Percentiles rank a stretch among this genome's conserved stretches.
These are phyloP conservation scores for Ceratina calcarata DNA, from an alignment of 1,140 invertebrate genomes.

Conservation along the genomic window DNA sequence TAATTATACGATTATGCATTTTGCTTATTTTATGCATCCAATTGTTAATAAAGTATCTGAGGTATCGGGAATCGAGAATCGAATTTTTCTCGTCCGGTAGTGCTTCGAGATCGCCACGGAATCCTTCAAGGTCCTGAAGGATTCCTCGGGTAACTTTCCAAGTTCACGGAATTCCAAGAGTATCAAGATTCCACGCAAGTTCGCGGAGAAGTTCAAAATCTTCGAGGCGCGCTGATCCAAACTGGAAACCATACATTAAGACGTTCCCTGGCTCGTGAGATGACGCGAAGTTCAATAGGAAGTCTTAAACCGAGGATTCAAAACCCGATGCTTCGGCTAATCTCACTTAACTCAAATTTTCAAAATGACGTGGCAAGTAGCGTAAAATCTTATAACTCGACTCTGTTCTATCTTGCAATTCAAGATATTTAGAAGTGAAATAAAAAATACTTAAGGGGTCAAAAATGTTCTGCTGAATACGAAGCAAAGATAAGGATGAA, in stretches of 20 bases:
- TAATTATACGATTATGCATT: no score
- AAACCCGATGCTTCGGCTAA: neutral
- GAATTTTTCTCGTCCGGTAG: neutral
- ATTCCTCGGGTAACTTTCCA: neutral
- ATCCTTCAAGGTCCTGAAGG: neutral
- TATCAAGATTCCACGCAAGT: slow-evolving; percentile 14
- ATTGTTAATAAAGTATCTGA: neutral
- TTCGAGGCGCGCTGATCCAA: neutral
- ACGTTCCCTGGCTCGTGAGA: neutral
- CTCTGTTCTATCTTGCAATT: no score
- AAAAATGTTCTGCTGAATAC: neutral
- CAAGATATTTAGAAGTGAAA: neutral
- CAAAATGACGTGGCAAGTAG: neutral
- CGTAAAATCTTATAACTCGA: neutral
- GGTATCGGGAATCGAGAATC: neutral
- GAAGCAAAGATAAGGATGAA: neutral
- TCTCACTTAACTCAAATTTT: neutral
- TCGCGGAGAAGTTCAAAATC: slow-evolving; percentile 13
- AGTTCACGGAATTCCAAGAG: slow-evolving; percentile 19
- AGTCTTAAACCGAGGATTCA: neutral
- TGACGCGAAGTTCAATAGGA: slow-evolving; percentile 22
- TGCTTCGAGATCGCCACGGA: neutral
- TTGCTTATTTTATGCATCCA: neutral
- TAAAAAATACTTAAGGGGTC: neutral
- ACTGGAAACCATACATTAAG: slow-evolving; percentile 27